A percentile compares a stretch with the other conserved stretches of the same genome.
Conservation (phyloP, 92 coral and sea anemone species). For the Epizoanthus scotinus region DNA sequence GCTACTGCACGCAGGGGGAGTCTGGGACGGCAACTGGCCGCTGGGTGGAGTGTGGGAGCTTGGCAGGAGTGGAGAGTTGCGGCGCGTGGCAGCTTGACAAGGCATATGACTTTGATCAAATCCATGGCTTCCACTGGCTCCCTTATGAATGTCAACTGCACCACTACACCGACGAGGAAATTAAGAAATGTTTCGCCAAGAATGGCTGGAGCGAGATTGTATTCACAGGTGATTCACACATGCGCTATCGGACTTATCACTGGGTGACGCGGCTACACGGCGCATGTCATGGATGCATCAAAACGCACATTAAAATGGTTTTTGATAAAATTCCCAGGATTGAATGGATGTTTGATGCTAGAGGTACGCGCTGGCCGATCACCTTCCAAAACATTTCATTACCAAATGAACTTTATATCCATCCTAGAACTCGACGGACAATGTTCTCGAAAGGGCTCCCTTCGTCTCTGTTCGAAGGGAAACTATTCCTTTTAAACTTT, state of each 20-base stretch:
- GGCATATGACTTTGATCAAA: conserved; percentile 87
- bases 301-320: conserved; percentile 89
- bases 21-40: conserved; percentile 93
- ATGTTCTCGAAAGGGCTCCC: conserved; percentile 90
- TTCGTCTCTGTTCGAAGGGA: conserved; percentile 73
- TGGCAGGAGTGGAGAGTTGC: conserved; percentile 86
- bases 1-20: conserved; percentile 88
- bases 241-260: conserved; percentile 95
- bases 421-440: conserved; percentile 83
- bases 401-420: conserved; percentile 89
- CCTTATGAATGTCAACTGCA: conserved; percentile 94
- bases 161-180: conserved; percentile 86
- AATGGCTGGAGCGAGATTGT: conserved; percentile 90
- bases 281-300: conserved; percentile 85
- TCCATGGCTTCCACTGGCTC: conserved; percentile 92
- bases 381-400: conserved; percentile 77
- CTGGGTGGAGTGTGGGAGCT: conserved; percentile 95
- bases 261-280: conserved; percentile 97
- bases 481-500: conserved; percentile 85
- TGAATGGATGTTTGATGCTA: conserved; percentile 99
- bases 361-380: conserved; percentile 98
- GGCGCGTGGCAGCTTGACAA: conserved; percentile 83
- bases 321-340: conserved; percentile 95
- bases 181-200: conserved; percentile 89
- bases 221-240: conserved; percentile 99